Evolutionary conservation across 2,113 vertebrate genomes (phyloP).

Genomic region (Shinisaurus crocodilurus): DNA sequence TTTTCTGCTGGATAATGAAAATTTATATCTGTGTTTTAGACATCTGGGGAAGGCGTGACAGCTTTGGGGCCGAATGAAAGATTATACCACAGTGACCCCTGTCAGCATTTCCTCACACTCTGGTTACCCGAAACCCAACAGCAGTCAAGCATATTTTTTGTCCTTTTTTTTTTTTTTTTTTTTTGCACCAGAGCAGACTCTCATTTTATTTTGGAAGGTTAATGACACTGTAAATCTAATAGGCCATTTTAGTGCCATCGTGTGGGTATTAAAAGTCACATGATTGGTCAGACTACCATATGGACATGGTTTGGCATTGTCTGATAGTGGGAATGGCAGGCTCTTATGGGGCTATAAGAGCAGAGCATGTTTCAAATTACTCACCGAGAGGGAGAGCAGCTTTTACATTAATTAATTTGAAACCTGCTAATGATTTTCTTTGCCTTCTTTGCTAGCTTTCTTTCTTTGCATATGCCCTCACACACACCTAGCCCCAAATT

Average conservation of each 20-base stretch:
- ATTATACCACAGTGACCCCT: constrained; percentile 90
- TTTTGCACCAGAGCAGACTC: constrained; percentile 66
- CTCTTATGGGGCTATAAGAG: constrained; percentile 60
- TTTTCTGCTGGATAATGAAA: constrained; percentile 88
- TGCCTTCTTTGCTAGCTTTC: constrained; percentile 57
- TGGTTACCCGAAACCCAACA: constrained; percentile 86
- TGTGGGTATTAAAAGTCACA: constrained; percentile 82
- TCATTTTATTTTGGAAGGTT: constrained; percentile 82
- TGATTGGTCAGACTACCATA: constrained; percentile 77
- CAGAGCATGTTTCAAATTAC: constrained; percentile 75
- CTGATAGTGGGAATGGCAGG: constrained; percentile 61
- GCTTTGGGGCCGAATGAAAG: constrained; percentile 90
- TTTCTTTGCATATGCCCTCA: neutral
- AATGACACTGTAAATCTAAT: constrained; percentile 88
- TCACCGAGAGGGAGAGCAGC: constrained; percentile 66
- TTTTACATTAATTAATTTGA: constrained; percentile 75
- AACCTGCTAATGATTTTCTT: constrained; percentile 69
- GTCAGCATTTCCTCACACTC: constrained; percentile 85
- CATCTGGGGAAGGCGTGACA: constrained; percentile 88
- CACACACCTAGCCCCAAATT: neutral
- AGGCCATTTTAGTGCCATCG: constrained; percentile 85
- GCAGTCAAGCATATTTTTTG: constrained; percentile 75
- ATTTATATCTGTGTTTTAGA: constrained; percentile 88
- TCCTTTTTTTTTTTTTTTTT: constrained; percentile 52
- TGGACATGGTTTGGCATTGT: constrained; percentile 68